Evolutionary conservation across 2,113 vertebrate species (phyloP).

Genomic region (Trinectes maculatus): DNA sequence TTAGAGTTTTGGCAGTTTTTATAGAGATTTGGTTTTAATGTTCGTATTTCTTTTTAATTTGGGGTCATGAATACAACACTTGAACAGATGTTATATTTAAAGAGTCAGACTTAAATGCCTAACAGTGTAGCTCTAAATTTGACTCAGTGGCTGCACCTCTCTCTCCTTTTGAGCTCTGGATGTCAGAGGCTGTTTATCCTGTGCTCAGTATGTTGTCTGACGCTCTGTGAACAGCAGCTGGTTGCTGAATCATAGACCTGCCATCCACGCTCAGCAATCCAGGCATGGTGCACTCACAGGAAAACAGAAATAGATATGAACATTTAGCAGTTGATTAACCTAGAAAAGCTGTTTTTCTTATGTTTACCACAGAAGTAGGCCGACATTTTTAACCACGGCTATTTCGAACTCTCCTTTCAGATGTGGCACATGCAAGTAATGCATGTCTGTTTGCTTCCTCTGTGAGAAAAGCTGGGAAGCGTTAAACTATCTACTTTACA

Average conservation of each 20-base stretch:
- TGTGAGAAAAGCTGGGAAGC: constrained; percentile 13
- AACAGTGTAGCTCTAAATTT: too few species aligned
- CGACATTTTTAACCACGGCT: too few species aligned
- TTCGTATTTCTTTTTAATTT: too few species aligned
- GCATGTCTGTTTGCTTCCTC: background rate
- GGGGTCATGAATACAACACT: too few species aligned
- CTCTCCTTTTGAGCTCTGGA: constrained; percentile 11
- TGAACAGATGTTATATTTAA: too few species aligned
- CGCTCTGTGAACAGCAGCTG: constrained; percentile 27
- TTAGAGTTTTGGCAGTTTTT: too few species aligned
- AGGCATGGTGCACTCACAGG: background rate
- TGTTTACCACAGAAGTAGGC: background rate
- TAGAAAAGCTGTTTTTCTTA: background rate
- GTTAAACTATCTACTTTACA: constrained; percentile 8
- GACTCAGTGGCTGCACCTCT: background rate
- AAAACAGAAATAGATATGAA: constrained; percentile 6
- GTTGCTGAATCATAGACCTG: constrained; percentile 37
- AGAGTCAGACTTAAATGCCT: background rate
- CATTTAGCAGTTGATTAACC: background rate
- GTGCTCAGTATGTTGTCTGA: constrained; percentile 31
- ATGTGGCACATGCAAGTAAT: constrained; percentile 5
- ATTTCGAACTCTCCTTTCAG: background rate
- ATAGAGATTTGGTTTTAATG: too few species aligned
- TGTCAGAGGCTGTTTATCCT: constrained; percentile 28
- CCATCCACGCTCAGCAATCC: constrained; percentile 4